These are phyloP conservation scores for Urechis unicinctus DNA, from an alignment of 2,888 invertebrate species.

Conservation along the genomic window DNA sequence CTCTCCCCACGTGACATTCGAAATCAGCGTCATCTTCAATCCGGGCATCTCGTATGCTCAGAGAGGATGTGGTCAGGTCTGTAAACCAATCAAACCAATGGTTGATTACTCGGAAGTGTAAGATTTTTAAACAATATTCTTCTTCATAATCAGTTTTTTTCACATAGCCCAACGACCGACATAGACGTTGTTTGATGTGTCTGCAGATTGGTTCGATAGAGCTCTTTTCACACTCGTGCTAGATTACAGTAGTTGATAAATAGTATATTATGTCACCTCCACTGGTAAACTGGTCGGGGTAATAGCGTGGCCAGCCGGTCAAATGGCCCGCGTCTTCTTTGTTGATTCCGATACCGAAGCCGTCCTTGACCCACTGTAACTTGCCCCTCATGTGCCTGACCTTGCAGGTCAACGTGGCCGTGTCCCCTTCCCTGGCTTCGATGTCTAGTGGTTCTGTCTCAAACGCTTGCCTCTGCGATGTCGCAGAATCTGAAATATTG, in stretches of 20 bases:
- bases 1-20: slow-evolving; percentile 81
- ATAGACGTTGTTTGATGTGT: too few relatives aligned
- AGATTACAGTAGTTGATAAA: too few relatives aligned
- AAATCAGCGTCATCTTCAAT: slow-evolving; percentile 89
- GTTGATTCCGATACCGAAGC: slow-evolving; percentile 88
- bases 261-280: too few relatives aligned
- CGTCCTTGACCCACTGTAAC: slow-evolving; percentile 95
- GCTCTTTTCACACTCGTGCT: too few relatives aligned
- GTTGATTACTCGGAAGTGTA: too few relatives aligned
- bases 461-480: slow-evolving; percentile 67
- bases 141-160: too few relatives aligned
- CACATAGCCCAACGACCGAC: too few relatives aligned
- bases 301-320: too few relatives aligned
- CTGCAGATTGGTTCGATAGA: too few relatives aligned
- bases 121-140: too few relatives aligned
- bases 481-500: too few relatives aligned
- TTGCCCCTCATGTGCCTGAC: slow-evolving; percentile 82
- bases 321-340: slow-evolving; percentile 84
- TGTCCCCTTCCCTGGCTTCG: slow-evolving; percentile 80
- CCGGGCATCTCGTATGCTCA: slow-evolving; percentile 83
- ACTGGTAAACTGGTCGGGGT: too few relatives aligned
- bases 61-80: slow-evolving; percentile 91
- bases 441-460: slow-evolving; percentile 86
- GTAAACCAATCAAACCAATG: slow-evolving; percentile 92
- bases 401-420: slow-evolving; percentile 83